Conservation (phyloP, 2,797 vertebrate genomes). For the Pipistrellus pipistrellus region DNA sequence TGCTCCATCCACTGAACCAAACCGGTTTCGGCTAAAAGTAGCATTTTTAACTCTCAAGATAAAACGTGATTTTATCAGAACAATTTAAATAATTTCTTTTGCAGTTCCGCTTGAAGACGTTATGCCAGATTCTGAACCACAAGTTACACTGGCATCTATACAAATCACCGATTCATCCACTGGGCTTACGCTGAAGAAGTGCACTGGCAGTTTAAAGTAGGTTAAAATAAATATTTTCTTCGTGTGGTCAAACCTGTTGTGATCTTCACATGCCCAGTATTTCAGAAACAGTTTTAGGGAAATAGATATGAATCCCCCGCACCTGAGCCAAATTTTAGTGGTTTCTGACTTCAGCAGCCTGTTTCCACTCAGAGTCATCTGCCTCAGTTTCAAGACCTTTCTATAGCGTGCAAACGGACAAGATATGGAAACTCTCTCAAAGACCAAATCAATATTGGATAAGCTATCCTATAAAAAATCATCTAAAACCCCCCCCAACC, state of each 20-base stretch:
- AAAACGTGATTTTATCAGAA: slow-evolving; percentile 56
- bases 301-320: neutral
- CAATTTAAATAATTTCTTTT: slow-evolving; percentile 26
- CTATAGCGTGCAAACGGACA: neutral
- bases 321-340: slow-evolving; percentile 19
- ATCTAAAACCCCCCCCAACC: neutral
- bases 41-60: slow-evolving; percentile 53
- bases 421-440: neutral
- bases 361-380: neutral
- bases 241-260: neutral
- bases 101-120: slow-evolving; percentile 9
- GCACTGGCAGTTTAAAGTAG: neutral
- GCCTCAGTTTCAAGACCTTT: neutral
- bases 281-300: slow-evolving; percentile 44
- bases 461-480: slow-evolving; percentile 45
- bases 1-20: too few relatives aligned
- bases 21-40: neutral
- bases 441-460: neutral
- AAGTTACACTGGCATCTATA: neutral
- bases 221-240: slow-evolving; percentile 11
- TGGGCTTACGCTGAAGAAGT: slow-evolving; percentile 43
- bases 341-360: neutral
- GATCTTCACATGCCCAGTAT: neutral
- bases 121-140: neutral
- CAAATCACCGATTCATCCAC: slow-evolving; percentile 25